Evolutionary conservation across 2,797 vertebrate species (phyloP), one percentile per base, ranked within the genome.

Genomic region (Tadarida brasiliensis): DNA sequence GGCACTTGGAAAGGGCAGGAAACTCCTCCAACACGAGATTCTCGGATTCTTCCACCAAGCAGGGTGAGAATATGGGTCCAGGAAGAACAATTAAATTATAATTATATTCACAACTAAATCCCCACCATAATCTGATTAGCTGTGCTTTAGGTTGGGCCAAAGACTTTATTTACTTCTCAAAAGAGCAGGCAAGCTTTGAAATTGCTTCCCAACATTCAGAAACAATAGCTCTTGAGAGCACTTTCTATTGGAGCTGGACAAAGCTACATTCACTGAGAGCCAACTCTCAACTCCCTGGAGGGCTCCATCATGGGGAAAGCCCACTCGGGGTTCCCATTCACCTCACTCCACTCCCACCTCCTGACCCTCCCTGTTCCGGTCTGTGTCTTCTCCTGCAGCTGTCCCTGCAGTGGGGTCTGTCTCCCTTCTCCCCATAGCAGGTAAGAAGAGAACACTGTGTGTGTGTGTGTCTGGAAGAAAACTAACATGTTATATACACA

Each of bases 141-240:
- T 80, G 26, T 80, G 68, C 74, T 65, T 6, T 2, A 11, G 74
- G 26, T 30, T 44, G 80, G 54, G 33, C 30, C 85, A 84, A 80
- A 90, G 70, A 56, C 35, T 93, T 61, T 73, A 70, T 83, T 90
- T 93, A 63, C 77, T 87, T 89, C 74, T 49, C 80, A 39, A 71
- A 93, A 73, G 87, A 86, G 49, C 59, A 81, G 17, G 28, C 57
- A 63, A 54, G 67, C 63, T 96, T 74, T 54, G 76, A 67, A 71
- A 84, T 2, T 16, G 85, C 49, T 92, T 78, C 70, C 65, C 67
- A 73, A 63, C 54, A 49, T 56, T 78, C 73, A 70, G 51, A 61
- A 93, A 73, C 5, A 19, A 65, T 24, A 39, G 12, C 22, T 39
- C 63, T 5, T 5, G 26, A 88, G 35, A 65, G 35, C 10, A 3